Evolutionary conservation across 2,113 vertebrate genomes (phyloP).

Genomic region (Baryphthengus martii): DNA sequence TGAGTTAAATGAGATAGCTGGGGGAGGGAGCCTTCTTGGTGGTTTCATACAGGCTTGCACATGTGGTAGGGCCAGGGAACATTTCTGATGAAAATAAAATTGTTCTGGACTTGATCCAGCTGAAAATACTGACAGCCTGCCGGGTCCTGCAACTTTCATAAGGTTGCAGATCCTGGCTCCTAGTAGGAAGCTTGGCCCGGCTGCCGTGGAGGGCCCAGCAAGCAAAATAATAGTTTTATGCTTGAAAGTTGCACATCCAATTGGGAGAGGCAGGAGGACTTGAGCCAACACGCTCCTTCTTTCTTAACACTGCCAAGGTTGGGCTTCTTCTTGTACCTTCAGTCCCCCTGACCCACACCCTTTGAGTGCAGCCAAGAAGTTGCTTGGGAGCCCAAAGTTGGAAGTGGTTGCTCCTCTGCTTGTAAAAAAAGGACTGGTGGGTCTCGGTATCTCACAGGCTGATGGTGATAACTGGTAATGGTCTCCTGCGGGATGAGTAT

Average conservation of each 20-base stretch:
- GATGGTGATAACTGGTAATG: neutral
- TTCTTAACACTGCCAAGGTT: accelerated
- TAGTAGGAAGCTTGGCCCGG: constrained; percentile 34
- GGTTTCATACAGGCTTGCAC: constrained; percentile 50
- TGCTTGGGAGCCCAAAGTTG: neutral
- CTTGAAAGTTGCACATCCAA: neutral
- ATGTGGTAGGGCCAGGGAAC: constrained; percentile 63
- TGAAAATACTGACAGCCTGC: constrained; percentile 56
- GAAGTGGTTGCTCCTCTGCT: neutral
- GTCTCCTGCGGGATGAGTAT: neutral
- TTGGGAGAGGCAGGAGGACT: neutral
- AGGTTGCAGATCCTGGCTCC: constrained; percentile 57
- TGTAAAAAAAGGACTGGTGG: neutral
- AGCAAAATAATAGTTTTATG: constrained; percentile 34
- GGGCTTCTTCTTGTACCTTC: neutral
- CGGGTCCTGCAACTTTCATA: constrained; percentile 53
- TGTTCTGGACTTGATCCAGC: constrained; percentile 54
- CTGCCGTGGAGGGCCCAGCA: neutral
- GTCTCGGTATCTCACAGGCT: neutral
- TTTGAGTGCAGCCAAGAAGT: neutral
- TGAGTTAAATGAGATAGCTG: constrained; percentile 56
- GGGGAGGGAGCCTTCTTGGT: constrained; percentile 63
- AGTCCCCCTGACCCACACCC: neutral
- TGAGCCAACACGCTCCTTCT: neutral
- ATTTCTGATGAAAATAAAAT: constrained; percentile 69